Conservation (phyloP, 2,888 invertebrate species). For the Drosophila mettleri region DNA sequence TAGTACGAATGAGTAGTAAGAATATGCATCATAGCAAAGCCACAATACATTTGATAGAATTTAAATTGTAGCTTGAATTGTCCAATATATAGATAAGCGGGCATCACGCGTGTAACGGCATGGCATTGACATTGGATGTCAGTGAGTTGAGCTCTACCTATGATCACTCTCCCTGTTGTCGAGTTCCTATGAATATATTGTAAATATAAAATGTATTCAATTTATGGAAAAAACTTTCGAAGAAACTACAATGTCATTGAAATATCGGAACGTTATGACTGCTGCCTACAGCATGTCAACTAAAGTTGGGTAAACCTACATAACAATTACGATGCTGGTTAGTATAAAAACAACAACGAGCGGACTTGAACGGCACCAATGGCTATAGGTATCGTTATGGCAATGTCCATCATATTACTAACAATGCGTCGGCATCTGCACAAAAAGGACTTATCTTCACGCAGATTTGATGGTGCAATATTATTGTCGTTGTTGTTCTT, state of each 20-base stretch:
- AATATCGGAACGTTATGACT: too few species aligned
- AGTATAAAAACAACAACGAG: constrained; percentile 70
- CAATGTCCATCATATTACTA: constrained; percentile 64
- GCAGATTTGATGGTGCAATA: constrained; percentile 34
- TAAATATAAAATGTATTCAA: too few species aligned
- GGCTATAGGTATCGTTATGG: constrained; percentile 23
- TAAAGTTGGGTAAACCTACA: constrained; percentile 73
- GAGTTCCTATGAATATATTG: too few species aligned
- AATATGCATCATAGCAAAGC: too few species aligned
- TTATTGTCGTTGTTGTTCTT: constrained; percentile 36
- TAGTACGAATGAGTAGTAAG: too few species aligned
- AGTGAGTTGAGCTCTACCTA: too few species aligned
- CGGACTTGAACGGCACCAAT: constrained; percentile 18
- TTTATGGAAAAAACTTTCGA: background rate
- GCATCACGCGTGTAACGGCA: too few species aligned
- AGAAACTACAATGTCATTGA: background rate
- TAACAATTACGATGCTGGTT: constrained; percentile 76
- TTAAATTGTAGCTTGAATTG: too few species aligned
- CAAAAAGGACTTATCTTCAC: constrained; percentile 66
- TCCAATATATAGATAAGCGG: too few species aligned
- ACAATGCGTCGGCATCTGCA: constrained; percentile 73
- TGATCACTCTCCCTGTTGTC: too few species aligned
- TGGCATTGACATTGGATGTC: too few species aligned
- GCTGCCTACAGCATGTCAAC: constrained; percentile 41
- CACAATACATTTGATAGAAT: too few species aligned